These are phyloP conservation scores for Sipha maydis DNA, from an alignment of 2,888 invertebrate species.

Conservation along the genomic window DNA sequence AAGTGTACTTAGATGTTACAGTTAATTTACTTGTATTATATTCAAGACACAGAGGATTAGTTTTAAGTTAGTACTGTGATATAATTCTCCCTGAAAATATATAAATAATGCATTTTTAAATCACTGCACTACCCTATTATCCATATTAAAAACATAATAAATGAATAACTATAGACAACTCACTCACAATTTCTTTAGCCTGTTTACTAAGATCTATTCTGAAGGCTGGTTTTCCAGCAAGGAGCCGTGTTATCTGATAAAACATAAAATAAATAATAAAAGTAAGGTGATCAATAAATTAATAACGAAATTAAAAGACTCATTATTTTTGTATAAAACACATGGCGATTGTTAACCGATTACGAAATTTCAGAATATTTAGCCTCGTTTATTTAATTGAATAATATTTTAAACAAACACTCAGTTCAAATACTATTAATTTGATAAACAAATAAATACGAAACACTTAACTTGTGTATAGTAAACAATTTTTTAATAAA, in stretches of 20 bases:
- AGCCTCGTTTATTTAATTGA: slow-evolving; percentile 6
- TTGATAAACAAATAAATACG: slow-evolving; percentile 16
- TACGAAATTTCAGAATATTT: not conserved
- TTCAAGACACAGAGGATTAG: not conserved
- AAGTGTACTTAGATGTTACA: not conserved
- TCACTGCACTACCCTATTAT: slow-evolving; percentile 46
- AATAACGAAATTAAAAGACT: not conserved
- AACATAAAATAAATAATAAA: slow-evolving; percentile 57
- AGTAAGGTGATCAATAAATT: slow-evolving; percentile 18
- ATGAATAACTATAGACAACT: slow-evolving; percentile 45
- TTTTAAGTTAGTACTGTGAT: not conserved
- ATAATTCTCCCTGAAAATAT: slow-evolving; percentile 6
- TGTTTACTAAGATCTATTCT: slow-evolving; percentile 62
- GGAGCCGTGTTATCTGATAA: slow-evolving; percentile 60
- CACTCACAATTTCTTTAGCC: slow-evolving; percentile 61
- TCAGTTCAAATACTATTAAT: not conserved
- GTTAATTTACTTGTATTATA: slow-evolving; percentile 16
- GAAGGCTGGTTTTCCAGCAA: slow-evolving; percentile 59
- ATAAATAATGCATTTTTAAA: not conserved
- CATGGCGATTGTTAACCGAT: not conserved
- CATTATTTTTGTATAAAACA: slow-evolving; percentile 10
- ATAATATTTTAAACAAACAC: not conserved
- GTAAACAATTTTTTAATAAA: slow-evolving; percentile 8
- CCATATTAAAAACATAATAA: slow-evolving; percentile 16
- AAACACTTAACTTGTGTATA: slow-evolving; percentile 31